Percentiles rank a stretch among this genome's conserved stretches.
These are phyloP conservation scores for Charadrius vociferus DNA, from an alignment of 2,113 vertebrate species.

Conservation along the genomic window DNA sequence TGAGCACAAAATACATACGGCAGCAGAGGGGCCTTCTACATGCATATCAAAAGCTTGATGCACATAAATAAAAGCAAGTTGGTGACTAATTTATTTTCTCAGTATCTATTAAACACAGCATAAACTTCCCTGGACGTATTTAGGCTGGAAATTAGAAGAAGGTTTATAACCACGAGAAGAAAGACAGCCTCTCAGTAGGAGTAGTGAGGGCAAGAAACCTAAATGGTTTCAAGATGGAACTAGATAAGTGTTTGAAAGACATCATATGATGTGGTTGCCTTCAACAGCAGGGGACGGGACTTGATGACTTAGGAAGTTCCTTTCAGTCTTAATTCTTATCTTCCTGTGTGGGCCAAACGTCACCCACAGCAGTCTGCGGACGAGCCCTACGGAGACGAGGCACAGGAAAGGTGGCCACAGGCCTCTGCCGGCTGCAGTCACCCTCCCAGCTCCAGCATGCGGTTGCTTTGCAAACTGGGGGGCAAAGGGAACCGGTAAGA, in stretches of 20 bases:
- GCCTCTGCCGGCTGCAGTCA: neutral
- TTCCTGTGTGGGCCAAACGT: conserved; percentile 60
- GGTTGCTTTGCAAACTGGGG: neutral
- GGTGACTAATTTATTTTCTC: conserved; percentile 46
- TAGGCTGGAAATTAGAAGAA: conserved; percentile 59
- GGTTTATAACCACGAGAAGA: conserved; percentile 56
- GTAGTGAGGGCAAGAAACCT: conserved; percentile 52
- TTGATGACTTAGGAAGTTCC: conserved; percentile 65
- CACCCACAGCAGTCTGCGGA: neutral
- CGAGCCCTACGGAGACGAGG: accelerated
- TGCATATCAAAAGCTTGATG: neutral
- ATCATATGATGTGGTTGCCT: conserved; percentile 59
- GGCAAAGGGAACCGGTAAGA: neutral
- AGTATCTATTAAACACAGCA: conserved; percentile 36
- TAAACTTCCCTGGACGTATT: conserved; percentile 22
- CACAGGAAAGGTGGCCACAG: neutral
- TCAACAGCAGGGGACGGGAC: conserved; percentile 57
- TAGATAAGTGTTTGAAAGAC: conserved; percentile 53
- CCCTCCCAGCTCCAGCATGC: neutral
- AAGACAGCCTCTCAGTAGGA: conserved; percentile 63
- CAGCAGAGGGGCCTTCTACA: neutral
- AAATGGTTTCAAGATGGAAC: conserved; percentile 66
- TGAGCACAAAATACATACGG: neutral
- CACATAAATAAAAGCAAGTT: conserved; percentile 42
- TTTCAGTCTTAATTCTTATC: conserved; percentile 59